Evolutionary conservation across 2,113 vertebrate genomes (phyloP).

Genomic region (Echinops telfairi): DNA sequence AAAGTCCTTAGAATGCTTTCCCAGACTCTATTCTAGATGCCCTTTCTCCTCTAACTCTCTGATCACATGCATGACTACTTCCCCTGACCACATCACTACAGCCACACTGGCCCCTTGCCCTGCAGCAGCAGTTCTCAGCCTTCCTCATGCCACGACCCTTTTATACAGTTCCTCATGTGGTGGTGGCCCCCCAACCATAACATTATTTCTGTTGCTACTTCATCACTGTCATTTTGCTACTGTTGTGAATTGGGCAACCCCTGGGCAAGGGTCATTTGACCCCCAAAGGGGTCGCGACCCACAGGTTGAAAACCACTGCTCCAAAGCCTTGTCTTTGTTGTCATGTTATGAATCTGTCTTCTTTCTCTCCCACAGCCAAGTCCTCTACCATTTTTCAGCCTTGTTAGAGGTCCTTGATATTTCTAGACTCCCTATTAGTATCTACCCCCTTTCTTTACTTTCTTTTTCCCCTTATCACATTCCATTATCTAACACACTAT

Average conservation of each 20-base stretch:
- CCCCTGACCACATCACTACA: neutral
- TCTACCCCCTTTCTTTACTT: neutral
- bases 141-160: too few species aligned
- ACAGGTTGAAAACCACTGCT: too few species aligned
- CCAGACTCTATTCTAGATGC: neutral
- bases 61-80: neutral
- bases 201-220: too few species aligned
- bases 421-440: neutral
- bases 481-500: neutral
- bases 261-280: too few species aligned
- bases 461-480: neutral
- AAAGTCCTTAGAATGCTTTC: neutral
- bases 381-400: slow-evolving; percentile 2
- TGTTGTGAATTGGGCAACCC: too few species aligned
- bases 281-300: too few species aligned
- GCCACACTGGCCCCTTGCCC: neutral
- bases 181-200: too few species aligned
- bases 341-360: neutral
- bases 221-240: too few species aligned
- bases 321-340: neutral
- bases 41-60: neutral
- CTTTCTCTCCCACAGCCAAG: neutral
- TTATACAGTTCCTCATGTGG: too few species aligned
- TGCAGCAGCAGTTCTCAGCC: too few species aligned
- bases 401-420: neutral